Conservation (phyloP, 2,888 invertebrate genomes). For the Dryobota labecula region DNA sequence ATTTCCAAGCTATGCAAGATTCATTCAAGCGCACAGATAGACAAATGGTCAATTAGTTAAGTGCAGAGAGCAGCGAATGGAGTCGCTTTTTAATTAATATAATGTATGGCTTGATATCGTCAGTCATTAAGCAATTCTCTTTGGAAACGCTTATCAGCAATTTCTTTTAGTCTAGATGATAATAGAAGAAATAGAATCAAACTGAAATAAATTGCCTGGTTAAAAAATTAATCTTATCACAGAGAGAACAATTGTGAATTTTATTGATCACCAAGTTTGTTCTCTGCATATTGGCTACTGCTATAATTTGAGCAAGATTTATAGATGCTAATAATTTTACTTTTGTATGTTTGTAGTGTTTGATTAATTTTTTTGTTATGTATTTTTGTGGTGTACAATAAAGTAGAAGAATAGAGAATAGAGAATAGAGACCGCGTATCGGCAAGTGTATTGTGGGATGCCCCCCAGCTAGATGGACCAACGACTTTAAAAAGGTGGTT, state of each 20-base stretch:
- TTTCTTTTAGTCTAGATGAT: neutral
- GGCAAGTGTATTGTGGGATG: rapidly evolving
- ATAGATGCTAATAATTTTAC: neutral
- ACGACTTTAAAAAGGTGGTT: neutral
- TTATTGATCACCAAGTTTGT: neutral
- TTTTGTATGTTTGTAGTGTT: neutral
- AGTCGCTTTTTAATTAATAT: constrained; percentile 39
- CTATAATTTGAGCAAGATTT: neutral
- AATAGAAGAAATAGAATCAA: neutral
- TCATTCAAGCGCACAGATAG: constrained; percentile 29
- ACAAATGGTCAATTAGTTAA: constrained; percentile 42
- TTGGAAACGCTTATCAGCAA: neutral
- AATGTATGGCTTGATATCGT: constrained; percentile 6
- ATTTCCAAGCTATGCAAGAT: neutral
- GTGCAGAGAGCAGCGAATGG: constrained; percentile 23
- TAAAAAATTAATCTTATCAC: no score
- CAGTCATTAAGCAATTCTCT: neutral
- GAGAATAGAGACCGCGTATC: neutral
- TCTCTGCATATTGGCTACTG: neutral
- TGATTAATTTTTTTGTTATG: no score
- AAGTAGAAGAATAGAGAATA: no score
- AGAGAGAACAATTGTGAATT: neutral
- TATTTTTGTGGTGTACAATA: no score
- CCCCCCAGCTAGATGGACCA: neutral
- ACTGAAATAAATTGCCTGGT: neutral